Evolutionary conservation across 2,113 vertebrate species (phyloP), one percentile per base, ranked within the genome.

Genomic region (Verasper variegatus): DNA sequence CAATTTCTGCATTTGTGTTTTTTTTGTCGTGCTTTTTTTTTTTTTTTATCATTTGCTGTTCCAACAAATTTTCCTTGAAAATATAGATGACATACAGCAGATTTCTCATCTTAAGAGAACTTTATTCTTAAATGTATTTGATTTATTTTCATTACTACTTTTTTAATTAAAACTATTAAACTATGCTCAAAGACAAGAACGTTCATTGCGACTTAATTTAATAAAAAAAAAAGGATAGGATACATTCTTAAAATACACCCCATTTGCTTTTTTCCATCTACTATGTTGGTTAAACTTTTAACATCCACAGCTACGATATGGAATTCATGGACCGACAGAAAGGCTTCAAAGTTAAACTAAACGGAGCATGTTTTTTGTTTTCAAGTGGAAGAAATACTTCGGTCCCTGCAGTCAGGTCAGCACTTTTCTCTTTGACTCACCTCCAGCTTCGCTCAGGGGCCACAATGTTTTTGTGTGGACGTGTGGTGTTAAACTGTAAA

Each of bases 401-500:
- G 23, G 26, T 71, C 68, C 77, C 84, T 52, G 52, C 49, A 80
- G 88, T 83, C 17, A 71, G 83, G 78, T 85, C 71, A 81, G 76
- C 70, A 58, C 76, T 87, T 90, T 78, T 76, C 82, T 78, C 77
- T 80, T 45, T 54, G 55, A 77, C 86, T 78, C 77, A 74, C 87
- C 82, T 60, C 83, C 69, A 78, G 86, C 80, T 7, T 81, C 14
- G 55, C 86, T 85, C 76, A 54, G 73, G 86, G 63, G 20, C 20
- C 6, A 0, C 11, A 73, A 79, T 74, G 83, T 73, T 86, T 89
- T 72, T 78, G 70, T 87, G 79, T 17, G 47, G 15, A 18, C 17
- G 15, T 89, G 78, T 76, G 45, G 76, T 75, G 89, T 82, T 87
- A 86, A 88, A 90, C 77, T 86, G 86, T 92, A 91, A 92, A 93